Base-by-base conservation (phyloP, 2,888 invertebrate genomes). In the Fragum fragum region DNA sequence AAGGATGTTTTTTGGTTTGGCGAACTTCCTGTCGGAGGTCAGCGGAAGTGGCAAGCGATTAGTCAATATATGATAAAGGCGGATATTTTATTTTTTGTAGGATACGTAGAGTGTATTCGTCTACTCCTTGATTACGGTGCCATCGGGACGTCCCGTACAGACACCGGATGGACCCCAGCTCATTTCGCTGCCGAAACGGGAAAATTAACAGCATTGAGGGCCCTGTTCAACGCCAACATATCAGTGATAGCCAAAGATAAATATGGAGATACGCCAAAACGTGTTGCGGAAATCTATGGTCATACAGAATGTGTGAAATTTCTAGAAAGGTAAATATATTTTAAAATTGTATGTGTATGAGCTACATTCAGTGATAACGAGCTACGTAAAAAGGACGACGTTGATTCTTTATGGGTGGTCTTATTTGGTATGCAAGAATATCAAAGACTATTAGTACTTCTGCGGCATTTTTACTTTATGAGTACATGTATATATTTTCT, bases 161-260 rank as follows among this genome's bases (percentile, higher is more conserved):
- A 89, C 39, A 88, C 88, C 42, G 92, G 91, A 0, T 93, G 93
- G 93, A 94, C 93, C 0, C 93, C 94, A 28, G 93, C 93, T 7
- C 94, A 94, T 84, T 91, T 89, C 70, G 93, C 94, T 1, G 93
- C 93, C 1, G 93, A 94, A 84, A 87, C 92, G 5, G 93, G 93
- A 9, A 90, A 90, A 63, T 52, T 93, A 18, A 87, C 88, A 0
- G 90, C 88, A 1, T 78, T 93, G 21, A 72, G 93, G 29, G 92
- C 92, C 6, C 89, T 93, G 11, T 88, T 90, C 66, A 87, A 76
- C 36, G 91, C 91, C n/a, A 87, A 88, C 52, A 85, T 92, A 16
- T 87, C 91, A 7, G 80, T 93, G 5, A 87, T 89, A 70, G 83
- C 87, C 28, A 88, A 87, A 73, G 93, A 93, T 82, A 91, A 90